Conservation (phyloP, 2,888 invertebrate genomes). For the Catocala nupta region DNA sequence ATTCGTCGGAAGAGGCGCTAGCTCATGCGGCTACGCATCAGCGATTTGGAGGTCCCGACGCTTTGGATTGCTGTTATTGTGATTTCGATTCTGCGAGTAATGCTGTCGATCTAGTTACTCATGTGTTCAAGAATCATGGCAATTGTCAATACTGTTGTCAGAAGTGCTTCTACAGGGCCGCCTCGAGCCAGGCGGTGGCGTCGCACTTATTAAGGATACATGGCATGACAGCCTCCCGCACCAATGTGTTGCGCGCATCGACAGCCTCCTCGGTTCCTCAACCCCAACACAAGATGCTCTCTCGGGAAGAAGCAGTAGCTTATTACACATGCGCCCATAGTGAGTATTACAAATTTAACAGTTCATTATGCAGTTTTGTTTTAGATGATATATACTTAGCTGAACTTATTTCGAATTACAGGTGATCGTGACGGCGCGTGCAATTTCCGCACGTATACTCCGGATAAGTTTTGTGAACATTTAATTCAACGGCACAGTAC, state of each 20-base stretch:
- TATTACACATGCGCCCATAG: conserved; percentile 68
- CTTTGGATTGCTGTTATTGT: conserved; percentile 88
- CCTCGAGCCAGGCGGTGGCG: conserved; percentile 87
- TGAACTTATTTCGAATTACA: conserved; percentile 35
- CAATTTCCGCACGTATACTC: conserved; percentile 71
- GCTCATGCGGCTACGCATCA: conserved; percentile 76
- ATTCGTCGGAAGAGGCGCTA: conserved; percentile 71
- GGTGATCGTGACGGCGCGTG: conserved; percentile 52
- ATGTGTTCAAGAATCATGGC: conserved; percentile 88
- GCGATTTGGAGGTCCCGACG: conserved; percentile 71
- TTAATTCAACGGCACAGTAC: conserved; percentile 60
- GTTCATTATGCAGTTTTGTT: background rate
- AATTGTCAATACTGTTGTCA: conserved; percentile 89
- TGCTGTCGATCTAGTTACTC: conserved; percentile 82
- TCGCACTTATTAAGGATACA: conserved; percentile 85
- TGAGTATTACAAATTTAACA: conserved; percentile 16
- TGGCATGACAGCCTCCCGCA: conserved; percentile 39
- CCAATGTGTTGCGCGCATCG: conserved; percentile 57
- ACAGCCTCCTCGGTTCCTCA: conserved; percentile 40
- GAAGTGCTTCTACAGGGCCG: conserved; percentile 90
- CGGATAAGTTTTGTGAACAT: conserved; percentile 74
- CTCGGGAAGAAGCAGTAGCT: conserved; percentile 71
- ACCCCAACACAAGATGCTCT: conserved; percentile 54
- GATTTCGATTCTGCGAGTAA: conserved; percentile 70
- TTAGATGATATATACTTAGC: conserved; percentile 51